Base-by-base conservation (phyloP, 2,797 vertebrate species). In the Amblyopsis hoosieri region DNA sequence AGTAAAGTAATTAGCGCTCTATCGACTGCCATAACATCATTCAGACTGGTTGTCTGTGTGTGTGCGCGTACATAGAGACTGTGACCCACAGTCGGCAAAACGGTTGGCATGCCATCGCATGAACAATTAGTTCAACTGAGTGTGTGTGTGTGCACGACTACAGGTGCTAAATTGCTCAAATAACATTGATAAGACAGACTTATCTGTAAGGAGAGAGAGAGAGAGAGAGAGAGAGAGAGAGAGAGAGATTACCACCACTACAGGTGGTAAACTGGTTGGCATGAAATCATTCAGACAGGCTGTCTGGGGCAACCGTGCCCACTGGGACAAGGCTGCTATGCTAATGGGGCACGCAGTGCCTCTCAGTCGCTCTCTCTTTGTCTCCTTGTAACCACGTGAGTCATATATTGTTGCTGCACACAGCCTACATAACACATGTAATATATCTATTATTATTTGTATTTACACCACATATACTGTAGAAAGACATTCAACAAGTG, bases 11-110 rank as follows among this genome's bases (percentile, higher is more conserved):
- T 93, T 92, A 92, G 86, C 67, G 80, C 83, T 83, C 85, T 72
- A 85, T 90, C 71, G 79, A 88, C 84, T 70, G 78, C 80, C 86
- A 62, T 91, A 89, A 91, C 87, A 92, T 92, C 89, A 89, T 90
- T 93, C 86, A 83, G 88, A 88, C 86, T 62, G 74, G 83, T 87
- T 87, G 87, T 89, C 88, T 64, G 80, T 64, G 52, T 48, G 62
- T 12, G 12, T 57, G 76, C 60, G 69, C 37, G 48, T 12, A 31
- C 54, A 29, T 12, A 4, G 59, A 64, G 59, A 63, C 80, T 73
- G 6, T 58, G 58, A 4, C 68, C 68, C 53, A 2, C 69, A 19
- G 65, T 29, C 71, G 73, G 68, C 65, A 59, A 66, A 68, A 45
- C 61, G 57, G 66, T 64, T 70, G 76, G 78, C 86, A 64, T 85